Percentiles rank a stretch among this genome's conserved stretches.
Conservation (phyloP, 1,140 invertebrate species). For the Colletes gigas region DNA sequence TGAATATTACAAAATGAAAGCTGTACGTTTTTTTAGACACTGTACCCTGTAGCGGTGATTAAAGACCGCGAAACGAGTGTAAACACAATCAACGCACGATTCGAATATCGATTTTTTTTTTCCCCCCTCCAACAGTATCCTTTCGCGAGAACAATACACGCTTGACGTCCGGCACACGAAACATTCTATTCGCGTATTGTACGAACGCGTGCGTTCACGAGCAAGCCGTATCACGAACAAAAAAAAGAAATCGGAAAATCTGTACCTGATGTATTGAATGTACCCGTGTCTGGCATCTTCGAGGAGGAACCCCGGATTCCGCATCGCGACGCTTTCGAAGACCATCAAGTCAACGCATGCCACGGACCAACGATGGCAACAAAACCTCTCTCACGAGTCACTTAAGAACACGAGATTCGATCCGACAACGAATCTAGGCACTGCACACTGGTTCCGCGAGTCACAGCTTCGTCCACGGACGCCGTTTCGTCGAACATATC, state of each 20-base stretch:
- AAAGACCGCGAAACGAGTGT: background rate
- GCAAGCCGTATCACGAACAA: background rate
- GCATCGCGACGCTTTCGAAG: conserved; percentile 79
- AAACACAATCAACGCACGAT: background rate
- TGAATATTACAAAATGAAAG: too few relatives aligned
- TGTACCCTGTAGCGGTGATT: background rate
- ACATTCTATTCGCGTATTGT: conserved; percentile 10
- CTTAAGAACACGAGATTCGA: conserved; percentile 11
- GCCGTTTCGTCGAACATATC: background rate
- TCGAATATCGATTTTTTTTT: conserved; percentile 25
- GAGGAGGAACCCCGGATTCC: conserved; percentile 79
- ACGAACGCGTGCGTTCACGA: background rate
- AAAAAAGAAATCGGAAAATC: background rate
- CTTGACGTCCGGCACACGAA: conserved; percentile 6
- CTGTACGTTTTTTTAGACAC: background rate
- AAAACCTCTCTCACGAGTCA: conserved; percentile 18
- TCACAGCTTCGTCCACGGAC: background rate
- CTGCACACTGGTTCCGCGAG: conserved; percentile 3
- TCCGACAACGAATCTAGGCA: conserved; percentile 15
- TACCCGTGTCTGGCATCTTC: conserved; percentile 80
- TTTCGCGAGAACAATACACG: conserved; percentile 20
- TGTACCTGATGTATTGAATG: conserved; percentile 79
- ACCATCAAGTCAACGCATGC: conserved; percentile 72
- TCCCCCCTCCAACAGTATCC: background rate
- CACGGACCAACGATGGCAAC: conserved; percentile 17